These are phyloP conservation scores for Podarcis siculus DNA, from an alignment of 2,797 vertebrate genomes.

Conservation along the genomic window DNA sequence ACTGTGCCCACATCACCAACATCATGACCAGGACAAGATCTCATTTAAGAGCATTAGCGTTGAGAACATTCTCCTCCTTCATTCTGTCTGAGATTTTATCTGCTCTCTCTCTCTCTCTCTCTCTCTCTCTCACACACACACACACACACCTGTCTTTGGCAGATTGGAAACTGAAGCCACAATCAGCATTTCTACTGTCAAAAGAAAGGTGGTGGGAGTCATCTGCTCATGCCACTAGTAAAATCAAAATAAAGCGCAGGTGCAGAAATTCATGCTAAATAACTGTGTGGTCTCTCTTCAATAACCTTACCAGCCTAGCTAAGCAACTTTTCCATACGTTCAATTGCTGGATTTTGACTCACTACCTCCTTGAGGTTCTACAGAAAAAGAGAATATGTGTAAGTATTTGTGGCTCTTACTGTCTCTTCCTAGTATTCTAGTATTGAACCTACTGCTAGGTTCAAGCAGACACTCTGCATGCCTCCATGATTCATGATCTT, in stretches of 20 bases:
- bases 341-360: neutral
- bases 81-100: neutral
- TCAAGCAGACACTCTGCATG: too few species aligned
- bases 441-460: too few species aligned
- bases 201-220: neutral
- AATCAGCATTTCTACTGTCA: neutral
- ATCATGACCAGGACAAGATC: neutral
- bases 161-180: constrained; percentile 2
- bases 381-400: neutral
- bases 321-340: constrained; percentile 6
- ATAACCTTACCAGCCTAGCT: neutral
- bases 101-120: neutral
- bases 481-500: too few species aligned
- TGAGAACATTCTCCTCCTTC: neutral
- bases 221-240: neutral
- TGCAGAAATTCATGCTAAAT: neutral
- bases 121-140: too few species aligned
- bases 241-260: constrained; percentile 8
- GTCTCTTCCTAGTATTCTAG: neutral
- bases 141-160: neutral
- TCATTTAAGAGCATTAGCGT: constrained; percentile 7
- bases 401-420: neutral
- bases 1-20: neutral
- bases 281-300: neutral
- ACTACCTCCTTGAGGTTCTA: neutral